Conservation (phyloP, 1,140 invertebrate genomes). For the Acromyrmex heyeri region DNA sequence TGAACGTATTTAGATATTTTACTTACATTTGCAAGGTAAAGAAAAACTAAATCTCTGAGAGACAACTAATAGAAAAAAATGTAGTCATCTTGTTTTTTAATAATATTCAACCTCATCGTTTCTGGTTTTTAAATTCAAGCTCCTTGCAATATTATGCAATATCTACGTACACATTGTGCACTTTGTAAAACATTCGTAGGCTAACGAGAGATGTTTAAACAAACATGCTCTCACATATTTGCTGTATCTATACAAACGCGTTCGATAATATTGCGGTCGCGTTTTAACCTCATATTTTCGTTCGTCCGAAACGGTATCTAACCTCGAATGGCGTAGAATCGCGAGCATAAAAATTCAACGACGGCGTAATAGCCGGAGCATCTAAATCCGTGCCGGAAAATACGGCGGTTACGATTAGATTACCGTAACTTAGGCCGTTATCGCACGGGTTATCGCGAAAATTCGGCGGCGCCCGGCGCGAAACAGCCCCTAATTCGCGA, state of each 20-base stretch:
- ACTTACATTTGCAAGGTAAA: neutral
- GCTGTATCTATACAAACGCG: neutral
- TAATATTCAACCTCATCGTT: neutral
- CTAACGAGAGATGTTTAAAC: neutral
- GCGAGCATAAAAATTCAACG: conserved; percentile 52
- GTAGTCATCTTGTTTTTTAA: neutral
- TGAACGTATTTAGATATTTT: neutral
- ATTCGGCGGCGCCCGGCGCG: conserved; percentile 36
- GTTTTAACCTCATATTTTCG: conserved; percentile 38
- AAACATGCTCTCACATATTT: neutral
- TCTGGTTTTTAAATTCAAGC: neutral
- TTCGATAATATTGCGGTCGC: conserved; percentile 4
- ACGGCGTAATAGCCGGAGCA: neutral
- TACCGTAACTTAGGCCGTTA: conserved; percentile 38
- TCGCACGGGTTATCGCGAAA: conserved; percentile 47
- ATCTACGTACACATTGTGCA: neutral
- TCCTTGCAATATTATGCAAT: conserved; percentile 14
- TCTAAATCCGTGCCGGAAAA: conserved; percentile 34
- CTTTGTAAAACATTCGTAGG: neutral
- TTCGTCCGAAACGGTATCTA: conserved; percentile 28
- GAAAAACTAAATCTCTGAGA: neutral
- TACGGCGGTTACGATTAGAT: conserved; percentile 54
- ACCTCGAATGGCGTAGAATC: conserved; percentile 3
- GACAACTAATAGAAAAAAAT: neutral
- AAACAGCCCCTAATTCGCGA: conserved; percentile 50